Percentiles rank a stretch among this genome's conserved stretches.
phyloP scores from a whole-genome alignment of 2,113 vertebrate species.

The Boleophthalmus pectinirostris region DNA sequence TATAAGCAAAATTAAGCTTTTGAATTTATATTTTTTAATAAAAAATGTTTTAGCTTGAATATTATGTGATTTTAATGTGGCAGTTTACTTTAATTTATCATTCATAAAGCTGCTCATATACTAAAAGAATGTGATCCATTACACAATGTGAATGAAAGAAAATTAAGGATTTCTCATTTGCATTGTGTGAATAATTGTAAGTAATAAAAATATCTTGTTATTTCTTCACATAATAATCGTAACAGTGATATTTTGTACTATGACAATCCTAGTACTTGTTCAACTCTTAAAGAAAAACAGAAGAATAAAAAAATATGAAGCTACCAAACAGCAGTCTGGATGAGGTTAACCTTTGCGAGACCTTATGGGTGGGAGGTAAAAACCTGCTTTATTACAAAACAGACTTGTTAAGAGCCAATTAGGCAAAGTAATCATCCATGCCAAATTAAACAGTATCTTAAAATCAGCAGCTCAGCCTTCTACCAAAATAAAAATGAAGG shows the following conservation, averaged over 20 bases:
- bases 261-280: not conserved
- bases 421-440: conserved; percentile 65
- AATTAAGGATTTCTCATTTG: too few relatives aligned
- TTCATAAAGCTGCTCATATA: not conserved
- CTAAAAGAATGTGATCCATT: not conserved
- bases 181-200: too few relatives aligned
- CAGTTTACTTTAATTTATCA: too few relatives aligned
- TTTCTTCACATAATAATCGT: too few relatives aligned
- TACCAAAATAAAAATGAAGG: conserved; percentile 43
- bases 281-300: not conserved
- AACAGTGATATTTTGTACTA: too few relatives aligned
- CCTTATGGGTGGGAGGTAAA: conserved; percentile 62
- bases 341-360: conserved; percentile 57
- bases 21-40: too few relatives aligned
- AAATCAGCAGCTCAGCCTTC: conserved; percentile 50
- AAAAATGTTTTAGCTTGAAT: too few relatives aligned
- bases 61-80: too few relatives aligned
- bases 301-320: not conserved
- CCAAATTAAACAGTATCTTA: conserved; percentile 61
- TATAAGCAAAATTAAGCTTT: too few relatives aligned
- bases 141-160: too few relatives aligned
- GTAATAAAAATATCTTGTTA: too few relatives aligned
- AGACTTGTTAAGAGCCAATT: conserved; percentile 69
- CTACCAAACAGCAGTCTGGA: conserved; percentile 46
- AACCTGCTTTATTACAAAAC: conserved; percentile 52